A percentile compares a stretch with the other conserved stretches of the same genome.
Evolutionary conservation across 2,113 vertebrate genomes (phyloP).

Genomic region (Chaetura pelagica): DNA sequence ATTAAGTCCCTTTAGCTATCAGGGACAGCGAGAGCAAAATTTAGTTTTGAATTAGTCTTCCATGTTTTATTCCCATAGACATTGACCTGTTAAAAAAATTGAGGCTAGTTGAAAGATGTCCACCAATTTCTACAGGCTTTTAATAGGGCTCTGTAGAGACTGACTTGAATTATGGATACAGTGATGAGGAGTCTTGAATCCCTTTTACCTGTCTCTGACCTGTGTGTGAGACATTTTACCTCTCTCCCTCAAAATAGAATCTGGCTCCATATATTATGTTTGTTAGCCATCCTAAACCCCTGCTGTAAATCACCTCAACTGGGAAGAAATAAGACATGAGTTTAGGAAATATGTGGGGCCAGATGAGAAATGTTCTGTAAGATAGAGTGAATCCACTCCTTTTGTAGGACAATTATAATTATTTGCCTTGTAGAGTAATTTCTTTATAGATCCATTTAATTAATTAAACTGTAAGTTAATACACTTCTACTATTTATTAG

Average conservation of each 20-base stretch:
- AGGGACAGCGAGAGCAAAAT: not conserved
- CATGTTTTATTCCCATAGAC: not conserved
- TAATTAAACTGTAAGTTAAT: not conserved
- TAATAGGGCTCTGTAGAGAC: not conserved
- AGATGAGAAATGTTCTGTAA: not conserved
- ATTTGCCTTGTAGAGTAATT: not conserved
- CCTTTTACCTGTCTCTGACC: not conserved
- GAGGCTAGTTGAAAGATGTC: not conserved
- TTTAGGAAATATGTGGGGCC: not conserved
- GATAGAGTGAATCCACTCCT: not conserved
- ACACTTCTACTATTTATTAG: not conserved
- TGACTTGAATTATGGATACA: not conserved
- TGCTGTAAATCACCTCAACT: not conserved
- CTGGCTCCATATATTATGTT: not conserved
- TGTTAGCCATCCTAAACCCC: not conserved
- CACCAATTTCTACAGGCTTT: not conserved
- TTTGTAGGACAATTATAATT: not conserved
- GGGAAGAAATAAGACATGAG: not conserved
- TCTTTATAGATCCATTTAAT: not conserved
- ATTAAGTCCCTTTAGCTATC: not conserved
- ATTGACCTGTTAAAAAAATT: not conserved
- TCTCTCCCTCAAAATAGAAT: not conserved
- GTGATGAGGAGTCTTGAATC: not conserved
- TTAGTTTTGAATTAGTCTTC: not conserved
- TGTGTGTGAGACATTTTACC: not conserved